Conservation (phyloP, 2,113 vertebrate genomes). For the Opisthocomus hoazin region DNA sequence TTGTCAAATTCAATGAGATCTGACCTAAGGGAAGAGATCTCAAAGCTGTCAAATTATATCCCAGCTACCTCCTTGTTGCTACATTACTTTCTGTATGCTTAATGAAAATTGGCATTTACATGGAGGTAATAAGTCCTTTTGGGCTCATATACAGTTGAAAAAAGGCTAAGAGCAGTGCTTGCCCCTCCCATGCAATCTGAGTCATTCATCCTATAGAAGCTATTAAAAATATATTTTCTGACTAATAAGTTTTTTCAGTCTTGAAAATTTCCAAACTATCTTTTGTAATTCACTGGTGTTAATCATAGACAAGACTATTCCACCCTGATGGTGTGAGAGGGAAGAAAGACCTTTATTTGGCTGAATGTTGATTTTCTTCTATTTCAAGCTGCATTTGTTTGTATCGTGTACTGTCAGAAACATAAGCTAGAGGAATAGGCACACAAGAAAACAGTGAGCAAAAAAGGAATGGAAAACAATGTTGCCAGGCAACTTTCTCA, state of each 20-base stretch:
- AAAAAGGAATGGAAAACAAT: slow-evolving; percentile 27
- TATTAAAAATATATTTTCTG: background rate
- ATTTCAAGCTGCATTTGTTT: background rate
- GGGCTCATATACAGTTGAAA: background rate
- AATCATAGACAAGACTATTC: background rate
- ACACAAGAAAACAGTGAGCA: background rate
- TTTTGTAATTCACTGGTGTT: background rate
- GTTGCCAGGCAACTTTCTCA: slow-evolving; percentile 48
- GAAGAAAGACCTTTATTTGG: background rate
- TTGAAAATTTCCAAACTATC: background rate
- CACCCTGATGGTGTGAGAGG: background rate
- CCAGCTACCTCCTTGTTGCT: background rate
- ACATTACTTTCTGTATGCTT: background rate
- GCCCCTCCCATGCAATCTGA: background rate
- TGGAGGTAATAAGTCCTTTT: background rate
- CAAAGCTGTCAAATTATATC: slow-evolving; percentile 45
- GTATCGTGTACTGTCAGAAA: background rate
- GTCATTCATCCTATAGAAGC: background rate
- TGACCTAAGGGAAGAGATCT: slow-evolving; percentile 14
- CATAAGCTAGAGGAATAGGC: background rate
- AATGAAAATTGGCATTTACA: slow-evolving; percentile 45
- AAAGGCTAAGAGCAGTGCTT: background rate
- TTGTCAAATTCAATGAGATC: slow-evolving; percentile 11
- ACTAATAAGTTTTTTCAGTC: background rate
- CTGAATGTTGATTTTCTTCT: background rate